These are phyloP conservation scores for Sminthurinus signatus DNA, from an alignment of 1,140 invertebrate genomes.

Conservation along the genomic window DNA sequence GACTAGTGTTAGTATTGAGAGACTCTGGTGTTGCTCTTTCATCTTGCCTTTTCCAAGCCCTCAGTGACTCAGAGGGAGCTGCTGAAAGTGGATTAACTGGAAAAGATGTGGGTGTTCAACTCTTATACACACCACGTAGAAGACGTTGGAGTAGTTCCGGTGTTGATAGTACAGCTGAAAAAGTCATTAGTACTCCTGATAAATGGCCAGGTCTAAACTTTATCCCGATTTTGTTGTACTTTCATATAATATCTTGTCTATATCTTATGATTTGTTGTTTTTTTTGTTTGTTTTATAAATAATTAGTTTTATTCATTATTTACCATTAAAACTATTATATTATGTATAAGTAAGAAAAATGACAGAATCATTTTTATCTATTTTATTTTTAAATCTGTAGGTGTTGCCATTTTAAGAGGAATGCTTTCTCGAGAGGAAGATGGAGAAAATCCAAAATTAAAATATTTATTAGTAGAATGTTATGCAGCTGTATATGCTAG, in stretches of 20 bases:
- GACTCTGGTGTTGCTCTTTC: conserved; percentile 91
- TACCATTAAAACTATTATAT: no score
- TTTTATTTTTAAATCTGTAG: conserved; percentile 42
- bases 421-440: conserved; percentile 88
- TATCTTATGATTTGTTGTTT: not conserved
- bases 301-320: no score
- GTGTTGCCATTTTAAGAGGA: conserved; percentile 84
- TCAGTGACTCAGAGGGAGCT: conserved; percentile 82
- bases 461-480: conserved; percentile 84
- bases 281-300: conserved; percentile 1
- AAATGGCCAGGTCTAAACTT: conserved; percentile 72
- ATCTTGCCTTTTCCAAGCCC: conserved; percentile 95
- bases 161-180: conserved; percentile 24
- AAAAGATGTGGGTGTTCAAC: conserved; percentile 41
- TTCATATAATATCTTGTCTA: no score
- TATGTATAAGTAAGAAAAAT: no score
- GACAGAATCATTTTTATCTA: no score
- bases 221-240: no score
- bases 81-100: conserved; percentile 6
- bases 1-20: conserved; percentile 71
- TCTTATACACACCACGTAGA: conserved; percentile 42
- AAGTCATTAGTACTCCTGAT: conserved; percentile 55
- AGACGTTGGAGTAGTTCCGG: conserved; percentile 38
- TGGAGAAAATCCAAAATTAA: conserved; percentile 88
- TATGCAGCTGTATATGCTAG: conserved; percentile 89